Evolutionary conservation across 2,888 invertebrate species (phyloP).

Genomic region (Cenopis cana): DNA sequence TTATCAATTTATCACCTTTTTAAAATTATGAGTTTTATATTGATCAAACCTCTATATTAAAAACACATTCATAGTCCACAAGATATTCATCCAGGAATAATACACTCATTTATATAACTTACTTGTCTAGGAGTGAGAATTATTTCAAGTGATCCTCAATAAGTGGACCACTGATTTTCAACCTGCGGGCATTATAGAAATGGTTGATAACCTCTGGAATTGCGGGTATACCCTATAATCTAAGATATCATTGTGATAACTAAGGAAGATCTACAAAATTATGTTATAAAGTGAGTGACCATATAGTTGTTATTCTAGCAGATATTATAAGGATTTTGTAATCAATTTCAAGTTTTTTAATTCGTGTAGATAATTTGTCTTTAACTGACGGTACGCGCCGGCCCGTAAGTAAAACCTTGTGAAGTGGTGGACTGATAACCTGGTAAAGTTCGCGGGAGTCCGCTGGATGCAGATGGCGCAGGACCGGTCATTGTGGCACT

Average conservation of each 20-base stretch:
- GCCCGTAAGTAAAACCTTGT: too few relatives aligned
- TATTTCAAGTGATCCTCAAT: neutral
- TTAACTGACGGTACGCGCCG: too few relatives aligned
- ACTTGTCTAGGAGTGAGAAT: neutral
- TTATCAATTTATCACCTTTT: neutral
- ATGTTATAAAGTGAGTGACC: conserved; percentile 7
- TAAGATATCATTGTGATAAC: conserved; percentile 6
- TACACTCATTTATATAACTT: neutral
- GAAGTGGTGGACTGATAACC: too few relatives aligned
- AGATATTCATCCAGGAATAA: neutral
- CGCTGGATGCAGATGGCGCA: too few relatives aligned
- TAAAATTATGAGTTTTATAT: neutral
- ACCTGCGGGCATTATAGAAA: too few relatives aligned
- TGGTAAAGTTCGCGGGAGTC: too few relatives aligned
- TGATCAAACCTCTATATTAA: neutral
- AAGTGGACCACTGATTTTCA: too few relatives aligned
- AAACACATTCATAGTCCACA: neutral
- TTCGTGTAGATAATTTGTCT: too few relatives aligned
- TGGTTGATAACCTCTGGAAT: too few relatives aligned
- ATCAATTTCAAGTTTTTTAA: neutral
- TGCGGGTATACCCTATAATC: too few relatives aligned
- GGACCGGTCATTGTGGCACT: too few relatives aligned
- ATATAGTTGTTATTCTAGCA: neutral
- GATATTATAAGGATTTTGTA: conserved; percentile 9
- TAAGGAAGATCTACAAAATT: neutral